Base-by-base conservation (phyloP, 2,888 invertebrate species). In the Diogma glabrata region DNA sequence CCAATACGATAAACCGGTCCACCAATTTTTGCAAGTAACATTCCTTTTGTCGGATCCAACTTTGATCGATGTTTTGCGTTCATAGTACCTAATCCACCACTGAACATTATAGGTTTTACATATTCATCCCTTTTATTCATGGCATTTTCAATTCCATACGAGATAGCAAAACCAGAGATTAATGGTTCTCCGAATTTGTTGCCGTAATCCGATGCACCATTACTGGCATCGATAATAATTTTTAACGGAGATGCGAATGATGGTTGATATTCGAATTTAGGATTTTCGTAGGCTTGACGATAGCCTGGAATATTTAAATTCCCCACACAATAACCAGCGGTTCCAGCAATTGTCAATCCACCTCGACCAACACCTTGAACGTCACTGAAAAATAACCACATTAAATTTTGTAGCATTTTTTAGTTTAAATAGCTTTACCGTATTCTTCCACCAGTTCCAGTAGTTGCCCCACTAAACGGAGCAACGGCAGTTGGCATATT, bases 151-250 rank as follows among this genome's bases (percentile, higher is more conserved):
- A 88, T 70, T 2, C 96, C 96, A 66, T 90, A 97, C 0, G 94
- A 87, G 51, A 95, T 79, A 0, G 87, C 85, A 67, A 96, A 97
- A 6, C 97, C 97, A 61, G 77, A 72, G 56, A 97, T 79, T 1
- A 97, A 78, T 1, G 97, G 97, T 67, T 99, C 97, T 0, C 96
- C 97, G 71, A 97, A 99, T 72, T 99, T 97, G 70, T 99, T 99
- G 7, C 97, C 97, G 68, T 97, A 99, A 67, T 99, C 97, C 0
- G 95, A 95, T 3, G 96, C 97, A 2, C 97, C 97, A 66, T 97
- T 92, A 66, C 93, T 94, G 1, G 96, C 97, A 69, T 96, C 93
- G 23, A 99, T 82, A 17, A 92, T 80, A 43, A 97, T 84, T 66
- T 93, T 86, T 12, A 91, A 70, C 0, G 97, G 93, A 2, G 79